Evolutionary conservation across 35 echinoderm and acorn worm genomes (phyloP).

Genomic region (Lytechinus pictus): DNA sequence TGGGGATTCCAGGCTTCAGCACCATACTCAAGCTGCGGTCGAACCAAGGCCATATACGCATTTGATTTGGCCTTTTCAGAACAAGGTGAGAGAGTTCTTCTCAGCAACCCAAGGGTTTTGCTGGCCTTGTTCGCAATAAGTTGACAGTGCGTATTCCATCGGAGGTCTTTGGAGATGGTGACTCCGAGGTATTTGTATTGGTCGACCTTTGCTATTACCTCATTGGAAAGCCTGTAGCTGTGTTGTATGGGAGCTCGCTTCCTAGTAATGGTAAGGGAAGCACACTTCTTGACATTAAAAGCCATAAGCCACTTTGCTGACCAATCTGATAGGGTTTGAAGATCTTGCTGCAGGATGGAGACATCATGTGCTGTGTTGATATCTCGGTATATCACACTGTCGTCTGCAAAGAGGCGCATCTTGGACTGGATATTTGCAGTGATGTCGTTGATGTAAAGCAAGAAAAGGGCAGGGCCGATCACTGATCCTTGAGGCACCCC

Average conservation of each 20-base stretch:
- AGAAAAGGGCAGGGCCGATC: conserved; percentile 21
- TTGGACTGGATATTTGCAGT: conserved; percentile 26
- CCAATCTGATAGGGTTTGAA: background rate
- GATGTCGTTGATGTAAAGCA: conserved; percentile 32
- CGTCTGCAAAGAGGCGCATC: conserved; percentile 55
- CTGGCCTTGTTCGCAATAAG: no score
- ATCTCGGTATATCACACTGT: conserved; percentile 47
- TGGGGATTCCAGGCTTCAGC: conserved; percentile 46
- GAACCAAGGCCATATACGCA: conserved; percentile 54
- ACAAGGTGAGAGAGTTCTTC: conserved; percentile 59
- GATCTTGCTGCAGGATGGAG: conserved; percentile 52
- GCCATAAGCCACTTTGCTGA: background rate
- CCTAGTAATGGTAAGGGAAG: conserved; percentile 44
- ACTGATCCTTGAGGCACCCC: conserved; percentile 49
- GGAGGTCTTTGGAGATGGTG: conserved; percentile 45
- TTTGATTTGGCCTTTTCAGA: conserved; percentile 49
- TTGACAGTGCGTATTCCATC: background rate
- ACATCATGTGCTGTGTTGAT: conserved; percentile 40
- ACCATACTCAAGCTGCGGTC: conserved; percentile 49
- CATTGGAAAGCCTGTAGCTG: conserved; percentile 17
- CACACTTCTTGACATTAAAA: conserved; percentile 47
- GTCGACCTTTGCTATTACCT: conserved; percentile 37
- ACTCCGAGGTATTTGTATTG: conserved; percentile 57
- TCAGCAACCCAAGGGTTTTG: conserved; percentile 12
- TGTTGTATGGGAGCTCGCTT: conserved; percentile 48